Conservation (phyloP, 2,888 invertebrate species). For the Dione juno region DNA sequence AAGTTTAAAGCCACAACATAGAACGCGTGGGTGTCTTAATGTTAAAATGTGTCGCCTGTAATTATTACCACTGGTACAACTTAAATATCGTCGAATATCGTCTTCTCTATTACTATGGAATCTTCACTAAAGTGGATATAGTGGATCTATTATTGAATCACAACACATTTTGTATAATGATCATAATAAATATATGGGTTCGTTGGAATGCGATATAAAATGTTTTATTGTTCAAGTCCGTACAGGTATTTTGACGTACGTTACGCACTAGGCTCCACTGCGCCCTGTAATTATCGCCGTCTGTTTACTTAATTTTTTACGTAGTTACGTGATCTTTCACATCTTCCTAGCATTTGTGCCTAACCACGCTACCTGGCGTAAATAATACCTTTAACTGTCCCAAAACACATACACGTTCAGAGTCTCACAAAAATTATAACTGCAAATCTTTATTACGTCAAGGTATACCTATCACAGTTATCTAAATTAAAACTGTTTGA, state of each 20-base stretch:
- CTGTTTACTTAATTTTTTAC: conserved; percentile 72
- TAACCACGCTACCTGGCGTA: conserved; percentile 71
- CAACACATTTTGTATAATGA: conserved; percentile 67
- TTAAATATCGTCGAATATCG: conserved; percentile 80
- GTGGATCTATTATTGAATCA: conserved; percentile 68
- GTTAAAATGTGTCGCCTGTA: conserved; percentile 82
- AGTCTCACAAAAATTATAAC: conserved; percentile 71
- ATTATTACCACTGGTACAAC: conserved; percentile 80
- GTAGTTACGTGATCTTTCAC: conserved; percentile 76
- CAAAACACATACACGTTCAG: conserved; percentile 73
- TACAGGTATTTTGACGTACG: conserved; percentile 69
- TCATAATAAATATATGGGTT: conserved; percentile 54
- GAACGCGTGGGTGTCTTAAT: conserved; percentile 80
- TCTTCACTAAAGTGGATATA: conserved; percentile 72
- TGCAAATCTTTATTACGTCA: conserved; percentile 54
- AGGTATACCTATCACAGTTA: background rate
- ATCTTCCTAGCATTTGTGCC: conserved; percentile 72
- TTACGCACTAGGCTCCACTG: conserved; percentile 73
- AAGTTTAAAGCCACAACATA: conserved; percentile 81
- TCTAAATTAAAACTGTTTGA: background rate
- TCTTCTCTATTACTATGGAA: conserved; percentile 79
- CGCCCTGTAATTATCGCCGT: conserved; percentile 76
- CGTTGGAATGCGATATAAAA: conserved; percentile 46
- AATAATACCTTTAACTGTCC: conserved; percentile 75
- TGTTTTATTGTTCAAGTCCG: conserved; percentile 33